A percentile compares a stretch with the other conserved stretches of the same genome.
Evolutionary conservation across 2,797 vertebrate genomes (phyloP).

Genomic region (Oreochromis mossambicus): DNA sequence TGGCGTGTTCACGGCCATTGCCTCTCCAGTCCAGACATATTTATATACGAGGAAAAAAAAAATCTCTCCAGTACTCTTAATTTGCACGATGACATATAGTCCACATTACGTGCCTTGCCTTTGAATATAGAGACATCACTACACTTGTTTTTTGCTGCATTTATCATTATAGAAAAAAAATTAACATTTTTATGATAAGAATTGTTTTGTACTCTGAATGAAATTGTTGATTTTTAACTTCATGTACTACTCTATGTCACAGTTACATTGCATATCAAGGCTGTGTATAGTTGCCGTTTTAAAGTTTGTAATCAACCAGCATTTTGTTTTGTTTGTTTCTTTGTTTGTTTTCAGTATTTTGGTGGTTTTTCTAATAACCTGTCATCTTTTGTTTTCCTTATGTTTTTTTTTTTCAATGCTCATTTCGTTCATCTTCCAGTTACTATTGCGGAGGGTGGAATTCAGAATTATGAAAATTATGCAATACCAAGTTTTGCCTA

Average conservation of each 20-base stretch:
- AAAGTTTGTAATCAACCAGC: conserved; percentile 99
- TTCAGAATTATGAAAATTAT: conserved; percentile 99
- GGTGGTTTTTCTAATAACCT: conserved; percentile 87
- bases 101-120: conserved; percentile 99
- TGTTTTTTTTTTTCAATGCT: conserved; percentile 70
- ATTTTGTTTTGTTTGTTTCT: conserved; percentile 68
- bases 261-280: conserved; percentile 99
- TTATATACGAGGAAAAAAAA: conserved; percentile 75
- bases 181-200: conserved; percentile 99
- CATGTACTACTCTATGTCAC: conserved; percentile 98
- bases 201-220: conserved; percentile 99
- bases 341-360: conserved; percentile 84
- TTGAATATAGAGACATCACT: conserved; percentile 98
- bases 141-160: conserved; percentile 99
- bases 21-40: conserved; percentile 86
- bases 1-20: conserved; percentile 86
- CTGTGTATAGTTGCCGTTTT: conserved; percentile 99
- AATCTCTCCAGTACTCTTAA: conserved; percentile 95
- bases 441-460: conserved; percentile 90
- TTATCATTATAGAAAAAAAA: conserved; percentile 94
- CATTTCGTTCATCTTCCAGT: conserved; percentile 97
- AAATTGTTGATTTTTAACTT: conserved; percentile 98
- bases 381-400: conserved; percentile 84
- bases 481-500: conserved; percentile 99
- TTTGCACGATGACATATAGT: conserved; percentile 99